Evolutionary conservation across 2,797 vertebrate species (phyloP).

Genomic region (Meriones psammophilus): DNA sequence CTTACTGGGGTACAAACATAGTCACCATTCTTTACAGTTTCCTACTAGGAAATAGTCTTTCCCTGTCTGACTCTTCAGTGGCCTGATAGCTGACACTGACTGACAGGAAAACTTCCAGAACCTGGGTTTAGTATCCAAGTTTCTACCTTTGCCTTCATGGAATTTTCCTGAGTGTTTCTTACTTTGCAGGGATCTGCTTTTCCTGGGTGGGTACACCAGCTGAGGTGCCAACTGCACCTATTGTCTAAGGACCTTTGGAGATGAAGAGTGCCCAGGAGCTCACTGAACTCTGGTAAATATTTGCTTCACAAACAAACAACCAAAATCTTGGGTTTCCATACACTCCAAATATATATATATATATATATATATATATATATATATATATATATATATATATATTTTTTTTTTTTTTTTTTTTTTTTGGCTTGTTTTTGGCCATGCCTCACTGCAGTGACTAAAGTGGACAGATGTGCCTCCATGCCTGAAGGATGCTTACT

Average conservation of each 20-base stretch:
- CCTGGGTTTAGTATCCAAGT: not conserved
- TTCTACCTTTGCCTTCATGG: not conserved
- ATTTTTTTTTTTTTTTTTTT: too few species aligned
- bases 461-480: not conserved
- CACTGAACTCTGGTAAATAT: not conserved
- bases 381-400: too few species aligned
- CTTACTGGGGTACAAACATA: not conserved
- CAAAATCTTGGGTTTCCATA: not conserved
- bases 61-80: not conserved
- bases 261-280: not conserved
- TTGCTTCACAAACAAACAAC: not conserved
- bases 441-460: not conserved
- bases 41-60: not conserved
- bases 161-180: not conserved
- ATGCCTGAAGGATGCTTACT: not conserved
- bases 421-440: not conserved
- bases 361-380: too few species aligned
- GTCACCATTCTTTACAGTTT: not conserved
- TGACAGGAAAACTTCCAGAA: not conserved
- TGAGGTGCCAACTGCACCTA: not conserved
- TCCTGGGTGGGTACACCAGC: not conserved
- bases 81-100: not conserved
- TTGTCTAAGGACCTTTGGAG: not conserved
- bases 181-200: not conserved
- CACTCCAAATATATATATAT: not conserved